Evolutionary conservation across 2,797 vertebrate species (phyloP).

Genomic region (Atherinosoma microstoma): DNA sequence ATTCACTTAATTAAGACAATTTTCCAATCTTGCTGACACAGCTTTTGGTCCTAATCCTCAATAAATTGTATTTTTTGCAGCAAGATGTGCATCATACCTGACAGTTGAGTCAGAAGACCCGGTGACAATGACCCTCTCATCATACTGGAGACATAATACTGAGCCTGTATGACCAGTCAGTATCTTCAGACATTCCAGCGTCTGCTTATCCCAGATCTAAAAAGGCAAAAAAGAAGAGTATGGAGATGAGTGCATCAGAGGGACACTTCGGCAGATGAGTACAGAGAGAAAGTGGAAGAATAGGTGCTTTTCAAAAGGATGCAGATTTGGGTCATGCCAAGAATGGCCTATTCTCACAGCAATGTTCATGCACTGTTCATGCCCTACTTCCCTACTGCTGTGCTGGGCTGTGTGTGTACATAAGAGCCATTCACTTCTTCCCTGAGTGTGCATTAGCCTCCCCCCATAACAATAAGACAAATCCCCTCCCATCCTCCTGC

Average conservation of each 20-base stretch:
- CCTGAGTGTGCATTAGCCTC: conserved; percentile 45
- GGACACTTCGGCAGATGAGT: neutral
- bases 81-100: conserved; percentile 79
- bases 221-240: conserved; percentile 8
- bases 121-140: conserved; percentile 97
- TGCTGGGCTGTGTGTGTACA: conserved; percentile 15
- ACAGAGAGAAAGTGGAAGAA: conserved; percentile 8
- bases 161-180: conserved; percentile 98
- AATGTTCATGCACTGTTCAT: conserved; percentile 41
- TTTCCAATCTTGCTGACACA: neutral
- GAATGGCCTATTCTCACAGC: conserved; percentile 58
- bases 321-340: conserved; percentile 63
- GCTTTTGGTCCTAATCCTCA: neutral
- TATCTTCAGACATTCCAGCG: conserved; percentile 97
- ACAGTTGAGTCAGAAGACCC: conserved; percentile 98
- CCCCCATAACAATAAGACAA: conserved; percentile 54
- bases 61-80: neutral
- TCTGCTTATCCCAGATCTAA: conserved; percentile 98
- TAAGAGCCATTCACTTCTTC: conserved; percentile 37
- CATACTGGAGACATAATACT: conserved; percentile 97
- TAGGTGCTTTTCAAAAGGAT: conserved; percentile 46
- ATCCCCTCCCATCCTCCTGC: conserved; percentile 42
- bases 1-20: neutral
- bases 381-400: conserved; percentile 68
- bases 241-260: conserved; percentile 2